A percentile compares a stretch with the other conserved stretches of the same genome.
These are phyloP conservation scores for Xanthia icteritia DNA, from an alignment of 2,888 invertebrate genomes.

Conservation along the genomic window DNA sequence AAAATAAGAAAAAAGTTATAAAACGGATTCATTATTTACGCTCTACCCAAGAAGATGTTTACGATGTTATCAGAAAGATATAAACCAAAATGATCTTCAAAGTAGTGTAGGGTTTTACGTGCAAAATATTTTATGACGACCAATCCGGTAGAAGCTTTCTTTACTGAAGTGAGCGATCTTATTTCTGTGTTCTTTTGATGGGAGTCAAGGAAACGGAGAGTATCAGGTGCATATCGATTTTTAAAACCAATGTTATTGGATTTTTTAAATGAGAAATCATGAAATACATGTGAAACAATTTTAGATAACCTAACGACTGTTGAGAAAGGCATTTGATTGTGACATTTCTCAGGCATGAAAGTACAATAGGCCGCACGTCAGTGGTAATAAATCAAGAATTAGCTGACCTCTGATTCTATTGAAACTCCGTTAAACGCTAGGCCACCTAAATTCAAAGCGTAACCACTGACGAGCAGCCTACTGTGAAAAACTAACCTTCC, in stretches of 20 bases:
- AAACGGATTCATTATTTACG: slow-evolving; percentile 61
- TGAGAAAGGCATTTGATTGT: too few relatives aligned
- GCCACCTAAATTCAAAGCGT: too few relatives aligned
- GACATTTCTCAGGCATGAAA: too few relatives aligned
- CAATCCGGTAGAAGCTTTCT: slow-evolving; percentile 30
- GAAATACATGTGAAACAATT: too few relatives aligned
- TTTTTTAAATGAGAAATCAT: too few relatives aligned
- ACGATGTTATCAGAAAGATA: slow-evolving; percentile 63
- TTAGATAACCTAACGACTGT: too few relatives aligned
- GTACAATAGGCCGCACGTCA: too few relatives aligned
- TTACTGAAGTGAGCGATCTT: slow-evolving; percentile 16
- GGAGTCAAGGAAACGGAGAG: not conserved
- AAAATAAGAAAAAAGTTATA: slow-evolving; percentile 48
- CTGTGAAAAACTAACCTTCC: too few relatives aligned
- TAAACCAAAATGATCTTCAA: slow-evolving; percentile 58
- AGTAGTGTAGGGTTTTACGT: slow-evolving; percentile 53
- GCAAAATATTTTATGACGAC: slow-evolving; percentile 55
- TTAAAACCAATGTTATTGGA: not conserved
- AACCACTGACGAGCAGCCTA: too few relatives aligned
- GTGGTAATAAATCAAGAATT: too few relatives aligned
- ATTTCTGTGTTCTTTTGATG: slow-evolving; percentile 22
- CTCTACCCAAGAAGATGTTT: slow-evolving; percentile 52
- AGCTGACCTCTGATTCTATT: too few relatives aligned
- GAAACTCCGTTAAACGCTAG: too few relatives aligned
- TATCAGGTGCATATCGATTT: not conserved